Percentiles rank a stretch among this genome's conserved stretches.
These are phyloP conservation scores for Nasonia oneida DNA, from an alignment of 2,888 invertebrate genomes.

Conservation along the genomic window DNA sequence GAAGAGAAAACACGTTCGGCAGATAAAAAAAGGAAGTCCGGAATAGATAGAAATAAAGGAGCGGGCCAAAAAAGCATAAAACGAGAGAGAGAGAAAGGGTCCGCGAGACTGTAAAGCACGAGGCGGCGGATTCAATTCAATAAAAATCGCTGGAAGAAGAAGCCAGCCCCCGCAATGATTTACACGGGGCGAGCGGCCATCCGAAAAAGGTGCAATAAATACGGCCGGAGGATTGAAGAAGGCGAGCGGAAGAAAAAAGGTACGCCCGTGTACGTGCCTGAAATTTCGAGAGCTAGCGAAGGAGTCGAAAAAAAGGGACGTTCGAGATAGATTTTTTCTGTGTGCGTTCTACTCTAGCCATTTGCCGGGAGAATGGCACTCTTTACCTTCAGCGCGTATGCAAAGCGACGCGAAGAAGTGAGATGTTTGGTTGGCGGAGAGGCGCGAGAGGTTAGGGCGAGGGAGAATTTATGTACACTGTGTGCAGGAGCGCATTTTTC, in stretches of 20 bases:
- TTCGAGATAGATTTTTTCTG: conserved; percentile 48
- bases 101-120: conserved; percentile 37
- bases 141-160: conserved; percentile 52
- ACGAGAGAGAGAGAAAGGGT: background rate
- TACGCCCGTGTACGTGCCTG: conserved; percentile 69
- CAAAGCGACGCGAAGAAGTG: conserved; percentile 18
- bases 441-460: conserved; percentile 12
- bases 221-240: conserved; percentile 58
- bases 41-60: conserved; percentile 57
- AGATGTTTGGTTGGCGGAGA: conserved; percentile 39
- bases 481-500: conserved; percentile 41
- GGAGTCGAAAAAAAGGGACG: conserved; percentile 38
- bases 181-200: conserved; percentile 69
- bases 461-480: background rate
- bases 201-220: conserved; percentile 74
- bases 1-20: conserved; percentile 27
- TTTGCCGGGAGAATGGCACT: background rate
- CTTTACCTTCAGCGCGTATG: conserved; percentile 7
- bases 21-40: conserved; percentile 51
- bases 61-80: background rate
- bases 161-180: conserved; percentile 71
- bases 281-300: conserved; percentile 64
- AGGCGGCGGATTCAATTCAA: conserved; percentile 38
- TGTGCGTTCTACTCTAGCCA: background rate
- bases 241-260: conserved; percentile 3